Evolutionary conservation across 2,797 vertebrate genomes (phyloP).

Genomic region (Oryzias dopingdopingensis): DNA sequence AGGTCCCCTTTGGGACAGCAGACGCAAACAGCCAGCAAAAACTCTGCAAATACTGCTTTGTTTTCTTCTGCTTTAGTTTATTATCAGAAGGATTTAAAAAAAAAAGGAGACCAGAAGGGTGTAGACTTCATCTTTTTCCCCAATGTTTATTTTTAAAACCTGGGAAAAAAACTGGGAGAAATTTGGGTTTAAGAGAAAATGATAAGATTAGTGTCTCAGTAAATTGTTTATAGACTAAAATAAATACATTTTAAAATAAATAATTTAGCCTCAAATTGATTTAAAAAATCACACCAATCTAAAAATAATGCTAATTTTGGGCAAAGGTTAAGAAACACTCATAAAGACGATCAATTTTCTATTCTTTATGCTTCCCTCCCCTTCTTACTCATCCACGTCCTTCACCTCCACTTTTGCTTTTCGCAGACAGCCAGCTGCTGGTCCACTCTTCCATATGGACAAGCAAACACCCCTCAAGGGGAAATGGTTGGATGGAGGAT

Average conservation of each 20-base stretch:
- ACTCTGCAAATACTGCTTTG: too few relatives aligned
- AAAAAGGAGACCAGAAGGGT: too few relatives aligned
- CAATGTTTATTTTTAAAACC: too few relatives aligned
- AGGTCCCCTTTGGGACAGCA: slow-evolving; percentile 37
- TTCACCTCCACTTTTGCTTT: slow-evolving; percentile 43
- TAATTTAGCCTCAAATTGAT: not conserved
- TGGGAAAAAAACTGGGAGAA: not conserved
- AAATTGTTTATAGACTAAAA: not conserved
- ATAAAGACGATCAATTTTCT: slow-evolving; percentile 38
- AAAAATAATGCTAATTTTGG: slow-evolving; percentile 24
- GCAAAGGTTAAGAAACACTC: slow-evolving; percentile 37
- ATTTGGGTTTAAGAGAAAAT: not conserved
- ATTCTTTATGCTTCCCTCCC: slow-evolving; percentile 16
- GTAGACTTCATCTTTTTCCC: too few relatives aligned
- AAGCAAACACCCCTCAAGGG: slow-evolving; percentile 45
- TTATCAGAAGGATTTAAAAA: too few relatives aligned
- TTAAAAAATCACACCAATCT: not conserved
- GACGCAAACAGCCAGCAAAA: too few relatives aligned
- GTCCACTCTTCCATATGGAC: slow-evolving; percentile 51
- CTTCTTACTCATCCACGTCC: slow-evolving; percentile 4
- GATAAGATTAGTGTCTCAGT: not conserved
- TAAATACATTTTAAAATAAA: not conserved
- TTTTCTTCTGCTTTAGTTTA: too few relatives aligned
- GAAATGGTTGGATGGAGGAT: slow-evolving; percentile 40
- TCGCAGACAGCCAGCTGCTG: slow-evolving; percentile 67